Percentiles rank a stretch among this genome's conserved stretches.
Evolutionary conservation across 1,140 invertebrate species (phyloP).

Genomic region (Musca domestica): DNA sequence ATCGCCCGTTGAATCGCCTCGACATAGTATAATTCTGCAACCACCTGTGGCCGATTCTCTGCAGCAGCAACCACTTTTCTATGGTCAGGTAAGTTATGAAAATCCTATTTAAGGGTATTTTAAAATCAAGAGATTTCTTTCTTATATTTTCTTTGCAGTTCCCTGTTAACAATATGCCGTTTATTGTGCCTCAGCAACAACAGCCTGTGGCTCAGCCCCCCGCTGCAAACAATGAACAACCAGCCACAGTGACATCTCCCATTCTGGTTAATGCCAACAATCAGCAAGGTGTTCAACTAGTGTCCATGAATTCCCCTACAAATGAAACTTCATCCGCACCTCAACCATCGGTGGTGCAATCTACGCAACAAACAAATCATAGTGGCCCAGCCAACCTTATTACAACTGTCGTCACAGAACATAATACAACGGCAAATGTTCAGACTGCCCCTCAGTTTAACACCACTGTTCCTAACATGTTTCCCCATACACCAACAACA

Average conservation of each 20-base stretch:
- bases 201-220: no score
- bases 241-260: no score
- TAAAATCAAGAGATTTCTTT: no score
- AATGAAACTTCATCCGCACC: no score
- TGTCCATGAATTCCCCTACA: no score
- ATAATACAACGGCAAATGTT: background rate
- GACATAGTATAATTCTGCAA: conserved; percentile 58
- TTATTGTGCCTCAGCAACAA: background rate
- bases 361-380: no score
- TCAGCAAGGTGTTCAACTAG: no score
- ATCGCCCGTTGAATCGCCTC: conserved; percentile 42
- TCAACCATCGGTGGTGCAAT: no score
- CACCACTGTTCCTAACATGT: conserved; percentile 15
- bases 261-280: no score
- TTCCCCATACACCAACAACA: background rate
- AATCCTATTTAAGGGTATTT: background rate
- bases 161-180: background rate
- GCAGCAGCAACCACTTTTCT: conserved; percentile 54
- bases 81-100: background rate
- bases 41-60: conserved; percentile 52
- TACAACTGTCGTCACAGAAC: background rate
- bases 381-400: no score
- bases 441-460: background rate
- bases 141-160: no score
- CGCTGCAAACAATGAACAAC: no score